Base-by-base conservation (phyloP, 2,113 vertebrate genomes). In the Sinocyclocheilus rhinocerous region DNA sequence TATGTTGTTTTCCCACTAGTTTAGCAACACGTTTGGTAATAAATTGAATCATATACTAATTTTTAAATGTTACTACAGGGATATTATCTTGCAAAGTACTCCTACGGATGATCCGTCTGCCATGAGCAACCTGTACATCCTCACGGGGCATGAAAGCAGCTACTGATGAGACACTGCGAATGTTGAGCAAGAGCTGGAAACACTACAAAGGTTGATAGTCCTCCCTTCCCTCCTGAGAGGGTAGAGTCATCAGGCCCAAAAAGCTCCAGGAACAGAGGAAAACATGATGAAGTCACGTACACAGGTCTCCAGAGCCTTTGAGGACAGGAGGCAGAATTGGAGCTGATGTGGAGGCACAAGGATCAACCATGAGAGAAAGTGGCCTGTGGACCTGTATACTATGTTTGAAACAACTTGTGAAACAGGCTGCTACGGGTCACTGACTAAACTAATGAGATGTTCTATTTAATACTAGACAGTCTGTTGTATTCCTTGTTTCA, bases 91-190 rank as follows among this genome's bases (percentile, higher is more conserved):
- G 42, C 93, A 96, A 92, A 96, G 95, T 90, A 94, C 91, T 2
- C 95, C 95, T 1, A 96, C 94, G 0, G 94, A 91, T 29, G 92
- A 95, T 75, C 95, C 95, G 0, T 88, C 85, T 10, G 95, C 94
- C 0, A 91, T 93, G 78, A 95, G 95, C 90, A 96, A 95, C 89
- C 92, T 96, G 76, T 96, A 96, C 89, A 96, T 96, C 45, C 93
- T 96, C 63, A 95, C 95, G 0, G 95, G 95, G 69, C 95, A 96
- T 2, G 93, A 95, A 91, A 96, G 93, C 92, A 95, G 93, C 86
- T 95, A 93, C 90, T 96, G 86, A 83, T 22, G 65, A 15, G 22
- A 20, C 3, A 2, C 24, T 50, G 52, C 4, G 33, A 55, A 69
- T 50, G 50, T 36, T 70, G 26, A 26, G 22, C 9, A 20, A 39